Conservation (phyloP, 2,113 vertebrate genomes). For the Siniperca chuatsi region DNA sequence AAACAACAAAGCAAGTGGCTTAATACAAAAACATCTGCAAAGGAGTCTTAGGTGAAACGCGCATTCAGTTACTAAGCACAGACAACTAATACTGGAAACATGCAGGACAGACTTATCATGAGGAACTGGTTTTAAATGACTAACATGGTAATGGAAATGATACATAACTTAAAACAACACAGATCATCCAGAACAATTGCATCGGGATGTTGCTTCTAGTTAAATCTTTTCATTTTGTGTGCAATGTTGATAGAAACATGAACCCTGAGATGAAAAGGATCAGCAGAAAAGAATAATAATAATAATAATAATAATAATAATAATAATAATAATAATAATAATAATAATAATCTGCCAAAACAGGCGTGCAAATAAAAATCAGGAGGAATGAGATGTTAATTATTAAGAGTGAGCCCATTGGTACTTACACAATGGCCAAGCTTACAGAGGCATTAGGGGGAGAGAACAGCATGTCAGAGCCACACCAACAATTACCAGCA, state of each 20-base stretch:
- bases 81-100: slow-evolving; percentile 2
- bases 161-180: slow-evolving; percentile 1
- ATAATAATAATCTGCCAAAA: slow-evolving; percentile 30
- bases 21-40: not conserved
- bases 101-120: not conserved
- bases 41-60: not conserved
- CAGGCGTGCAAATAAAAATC: slow-evolving; percentile 52
- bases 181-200: slow-evolving; percentile 16
- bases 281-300: slow-evolving; percentile 23
- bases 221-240: slow-evolving; percentile 5
- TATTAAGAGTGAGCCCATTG: slow-evolving; percentile 45
- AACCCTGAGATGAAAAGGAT: not conserved
- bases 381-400: slow-evolving; percentile 52
- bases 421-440: slow-evolving; percentile 99
- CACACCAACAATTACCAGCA: slow-evolving; percentile 76
- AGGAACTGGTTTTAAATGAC: not conserved
- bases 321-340: slow-evolving; percentile 17
- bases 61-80: not conserved
- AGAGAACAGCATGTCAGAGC: slow-evolving; percentile 86
- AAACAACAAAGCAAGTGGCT: not conserved
- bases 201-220: not conserved
- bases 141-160: not conserved
- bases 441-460: slow-evolving; percentile 90
- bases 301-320: slow-evolving; percentile 19
- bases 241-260: slow-evolving; percentile 6